Conservation (phyloP, 2,797 vertebrate species). For the Pterois miles region DNA sequence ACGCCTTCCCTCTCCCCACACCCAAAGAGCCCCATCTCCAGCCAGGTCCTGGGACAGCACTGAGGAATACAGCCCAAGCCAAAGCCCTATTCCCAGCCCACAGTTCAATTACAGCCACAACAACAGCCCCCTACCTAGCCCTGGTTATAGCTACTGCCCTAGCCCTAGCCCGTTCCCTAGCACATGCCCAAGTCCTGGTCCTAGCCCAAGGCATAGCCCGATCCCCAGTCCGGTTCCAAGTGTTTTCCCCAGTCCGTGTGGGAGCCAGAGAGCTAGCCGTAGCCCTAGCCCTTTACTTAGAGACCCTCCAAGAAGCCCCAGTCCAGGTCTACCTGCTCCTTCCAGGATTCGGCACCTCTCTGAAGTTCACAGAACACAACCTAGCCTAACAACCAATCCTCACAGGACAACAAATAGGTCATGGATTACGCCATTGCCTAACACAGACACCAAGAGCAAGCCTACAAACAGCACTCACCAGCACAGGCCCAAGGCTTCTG, state of each 20-base stretch:
- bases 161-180: conserved; percentile 80
- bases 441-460: conserved; percentile 53
- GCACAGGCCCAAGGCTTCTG: conserved; percentile 44
- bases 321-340: conserved; percentile 57
- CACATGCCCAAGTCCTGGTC: conserved; percentile 77
- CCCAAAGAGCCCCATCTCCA: conserved; percentile 78
- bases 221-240: conserved; percentile 64
- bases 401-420: conserved; percentile 69
- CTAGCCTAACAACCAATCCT: conserved; percentile 45
- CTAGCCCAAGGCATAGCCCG: conserved; percentile 65
- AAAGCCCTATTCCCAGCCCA: conserved; percentile 83
- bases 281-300: conserved; percentile 73
- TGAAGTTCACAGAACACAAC: conserved; percentile 45
- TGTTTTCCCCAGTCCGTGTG: conserved; percentile 71
- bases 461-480: conserved; percentile 52
- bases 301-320: conserved; percentile 66
- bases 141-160: conserved; percentile 78
- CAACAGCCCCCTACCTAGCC: conserved; percentile 75
- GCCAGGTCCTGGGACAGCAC: conserved; percentile 81
- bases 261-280: conserved; percentile 65
- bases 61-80: conserved; percentile 80
- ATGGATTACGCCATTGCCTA: conserved; percentile 62
- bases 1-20: conserved; percentile 53
- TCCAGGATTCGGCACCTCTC: conserved; percentile 47
- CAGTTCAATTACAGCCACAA: conserved; percentile 79